These are phyloP conservation scores for Desoria tigrina DNA, from an alignment of 2,888 invertebrate species.

Conservation along the genomic window DNA sequence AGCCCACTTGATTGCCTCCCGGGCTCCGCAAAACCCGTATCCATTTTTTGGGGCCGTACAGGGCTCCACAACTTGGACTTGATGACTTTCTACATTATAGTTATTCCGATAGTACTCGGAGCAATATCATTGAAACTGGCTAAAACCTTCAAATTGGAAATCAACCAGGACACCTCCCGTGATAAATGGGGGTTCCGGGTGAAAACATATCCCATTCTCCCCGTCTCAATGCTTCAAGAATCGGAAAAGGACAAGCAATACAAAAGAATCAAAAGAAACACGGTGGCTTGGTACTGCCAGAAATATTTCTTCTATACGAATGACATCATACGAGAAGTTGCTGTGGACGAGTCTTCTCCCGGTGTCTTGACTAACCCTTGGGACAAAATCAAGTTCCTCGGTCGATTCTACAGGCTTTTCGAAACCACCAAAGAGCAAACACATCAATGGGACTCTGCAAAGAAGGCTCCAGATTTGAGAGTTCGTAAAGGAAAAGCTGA, in stretches of 20 bases:
- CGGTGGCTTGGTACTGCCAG: constrained; percentile 30
- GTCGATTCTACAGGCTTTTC: no score
- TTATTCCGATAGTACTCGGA: no score
- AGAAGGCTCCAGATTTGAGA: not conserved
- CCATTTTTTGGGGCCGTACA: no score
- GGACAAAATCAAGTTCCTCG: no score
- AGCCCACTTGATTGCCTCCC: no score
- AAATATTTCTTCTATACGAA: constrained; percentile 31
- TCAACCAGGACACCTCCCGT: no score
- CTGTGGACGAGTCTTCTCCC: constrained; percentile 16
- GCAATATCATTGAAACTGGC: no score
- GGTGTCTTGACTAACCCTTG: no score
- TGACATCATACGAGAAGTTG: constrained; percentile 31
- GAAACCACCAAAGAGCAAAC: not conserved
- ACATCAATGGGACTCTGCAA: not conserved
- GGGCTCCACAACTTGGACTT: no score
- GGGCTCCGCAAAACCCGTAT: no score
- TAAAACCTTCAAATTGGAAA: no score
- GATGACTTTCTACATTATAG: no score
- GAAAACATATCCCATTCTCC: constrained; percentile 23
- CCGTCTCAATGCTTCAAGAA: constrained; percentile 31
- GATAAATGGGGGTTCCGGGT: constrained; percentile 28
- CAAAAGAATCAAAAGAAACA: constrained; percentile 27
- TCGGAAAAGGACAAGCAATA: constrained; percentile 21
- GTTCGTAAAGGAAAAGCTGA: constrained; percentile 10